Evolutionary conservation across 2,113 vertebrate genomes (phyloP).

Genomic region (Elanoides forficatus): DNA sequence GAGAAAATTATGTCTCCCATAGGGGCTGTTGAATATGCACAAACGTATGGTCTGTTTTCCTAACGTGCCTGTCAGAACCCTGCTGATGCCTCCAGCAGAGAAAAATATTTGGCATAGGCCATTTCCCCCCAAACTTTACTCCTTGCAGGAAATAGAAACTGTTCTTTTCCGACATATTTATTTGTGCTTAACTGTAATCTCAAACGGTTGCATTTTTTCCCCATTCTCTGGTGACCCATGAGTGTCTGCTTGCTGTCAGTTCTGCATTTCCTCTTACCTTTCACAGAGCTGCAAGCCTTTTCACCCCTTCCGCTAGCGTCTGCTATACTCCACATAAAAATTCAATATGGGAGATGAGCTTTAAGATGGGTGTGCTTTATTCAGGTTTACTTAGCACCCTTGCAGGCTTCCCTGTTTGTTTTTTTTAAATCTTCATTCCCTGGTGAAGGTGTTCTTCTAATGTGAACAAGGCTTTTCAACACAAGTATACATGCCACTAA

Average conservation of each 20-base stretch:
- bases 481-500: not conserved
- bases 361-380: not conserved
- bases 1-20: conserved; percentile 41
- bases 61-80: conserved; percentile 18
- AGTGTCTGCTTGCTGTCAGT: not conserved
- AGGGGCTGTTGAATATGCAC: conserved; percentile 46
- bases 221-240: not conserved
- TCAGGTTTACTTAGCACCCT: not conserved
- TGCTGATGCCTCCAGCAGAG: conserved; percentile 59
- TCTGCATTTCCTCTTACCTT: not conserved
- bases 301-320: not conserved
- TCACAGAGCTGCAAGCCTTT: not conserved
- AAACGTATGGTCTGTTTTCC: conserved; percentile 49
- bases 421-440: not conserved
- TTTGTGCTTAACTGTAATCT: conserved; percentile 11
- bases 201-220: not conserved
- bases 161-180: not conserved
- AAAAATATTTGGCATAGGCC: conserved; percentile 31
- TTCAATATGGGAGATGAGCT: not conserved
- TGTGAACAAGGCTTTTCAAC: not conserved
- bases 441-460: not conserved
- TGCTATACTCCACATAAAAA: not conserved
- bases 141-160: not conserved
- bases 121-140: not conserved
- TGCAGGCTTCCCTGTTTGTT: not conserved